Base-by-base conservation (phyloP, 2,888 invertebrate species). In the Zaprionus bogoriensis region DNA sequence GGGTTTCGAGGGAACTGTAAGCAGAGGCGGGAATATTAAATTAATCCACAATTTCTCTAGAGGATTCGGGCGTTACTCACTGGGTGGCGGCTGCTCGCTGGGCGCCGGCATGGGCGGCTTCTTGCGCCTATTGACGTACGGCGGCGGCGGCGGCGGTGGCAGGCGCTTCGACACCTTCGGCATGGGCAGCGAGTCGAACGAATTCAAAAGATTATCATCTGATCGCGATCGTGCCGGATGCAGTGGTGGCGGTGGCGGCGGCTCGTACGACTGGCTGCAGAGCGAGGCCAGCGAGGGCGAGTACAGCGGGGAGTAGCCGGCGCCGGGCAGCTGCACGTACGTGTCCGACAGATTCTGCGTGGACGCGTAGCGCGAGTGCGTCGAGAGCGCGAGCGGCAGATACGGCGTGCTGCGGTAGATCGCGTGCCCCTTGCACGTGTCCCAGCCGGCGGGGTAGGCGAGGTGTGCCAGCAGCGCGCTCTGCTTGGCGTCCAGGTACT, bases 401-500 rank as follows among this genome's bases (percentile, higher is more conserved):
- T 95, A 96, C 0, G 96, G 96, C 0, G 96, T 95, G 78, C 96
- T 96, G 70, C 96, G 93, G 87, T 97, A 97, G 80, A 96, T 94
- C 46, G 95, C 92, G 55, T 95, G 94, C 60, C 93, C 94, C 89
- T 95, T 95, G 65, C 92, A 92, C 0, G 89, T 83, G 51, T 90
- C 91, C 90, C 90, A 90, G 9, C 88, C 87, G 6, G 92, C 92
- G 45, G 85, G 74, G 41, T 89, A 87, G 0, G 87, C 88, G 75
- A 93, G 92, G 77, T 93, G 93, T 32, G 95, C 95, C 0, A 96
- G 94, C 23, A 91, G 75, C 2, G 91, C 90, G 3, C 91, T 89
- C 84, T 96, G 93, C 89, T 97, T 97, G 50, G 96, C 96, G 87
- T 97, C 97, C 75, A 96, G 93, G 91, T 97, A 97, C 89, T 97